These are phyloP conservation scores for Nothocercus julius DNA, from an alignment of 2,113 vertebrate genomes.

Conservation along the genomic window DNA sequence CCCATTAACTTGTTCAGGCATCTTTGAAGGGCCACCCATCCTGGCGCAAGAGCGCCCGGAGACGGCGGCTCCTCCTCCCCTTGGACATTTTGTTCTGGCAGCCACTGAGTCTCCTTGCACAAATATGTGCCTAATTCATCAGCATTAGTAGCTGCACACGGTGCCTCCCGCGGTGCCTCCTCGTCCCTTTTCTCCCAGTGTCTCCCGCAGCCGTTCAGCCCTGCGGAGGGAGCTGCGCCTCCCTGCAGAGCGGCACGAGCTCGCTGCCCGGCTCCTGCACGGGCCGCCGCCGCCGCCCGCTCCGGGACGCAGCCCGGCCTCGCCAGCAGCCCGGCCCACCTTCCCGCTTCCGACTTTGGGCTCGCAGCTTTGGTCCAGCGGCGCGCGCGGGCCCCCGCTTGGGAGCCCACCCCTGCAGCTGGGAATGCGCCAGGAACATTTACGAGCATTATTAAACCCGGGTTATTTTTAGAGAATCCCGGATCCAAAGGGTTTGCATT, in stretches of 20 bases:
- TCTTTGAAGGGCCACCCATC: not conserved
- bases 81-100: not conserved
- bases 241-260: fast-evolving
- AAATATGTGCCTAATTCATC: conserved; percentile 57
- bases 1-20: not conserved
- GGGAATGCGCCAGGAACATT: conserved; percentile 59
- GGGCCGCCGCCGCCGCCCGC: not conserved
- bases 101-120: conserved; percentile 20
- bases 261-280: not conserved
- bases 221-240: not conserved
- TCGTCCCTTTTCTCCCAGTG: not conserved
- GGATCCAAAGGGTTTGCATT: conserved; percentile 49
- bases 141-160: not conserved
- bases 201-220: not conserved
- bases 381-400: not conserved
- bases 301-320: too few species aligned
- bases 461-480: conserved; percentile 52
- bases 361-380: not conserved
- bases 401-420: conserved; percentile 53
- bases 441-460: conserved; percentile 15
- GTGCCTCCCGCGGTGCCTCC: not conserved
- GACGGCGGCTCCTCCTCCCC: not conserved
- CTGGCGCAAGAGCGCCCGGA: not conserved
- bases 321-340: not conserved
- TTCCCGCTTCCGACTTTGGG: too few species aligned